phyloP scores from a whole-genome alignment of 2,113 vertebrate species.

The Anguilla japonica region DNA sequence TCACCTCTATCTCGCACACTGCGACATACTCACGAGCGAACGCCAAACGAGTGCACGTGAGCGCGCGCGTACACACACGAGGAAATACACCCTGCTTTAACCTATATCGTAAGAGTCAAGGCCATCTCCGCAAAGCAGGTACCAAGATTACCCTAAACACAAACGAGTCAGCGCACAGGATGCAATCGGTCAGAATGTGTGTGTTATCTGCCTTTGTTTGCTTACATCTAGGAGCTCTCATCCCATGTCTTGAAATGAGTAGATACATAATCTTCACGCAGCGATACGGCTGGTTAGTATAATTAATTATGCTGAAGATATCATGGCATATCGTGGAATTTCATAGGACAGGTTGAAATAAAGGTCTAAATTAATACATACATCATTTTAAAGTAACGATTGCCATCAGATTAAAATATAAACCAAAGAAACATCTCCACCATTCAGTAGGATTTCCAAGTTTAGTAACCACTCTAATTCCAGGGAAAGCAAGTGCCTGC shows the following conservation, averaged over 20 bases:
- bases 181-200: neutral
- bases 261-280: neutral
- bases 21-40: constrained; percentile 13
- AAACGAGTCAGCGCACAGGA: neutral
- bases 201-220: neutral
- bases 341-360: neutral
- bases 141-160: neutral
- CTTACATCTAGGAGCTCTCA: neutral
- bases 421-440: neutral
- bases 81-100: constrained; percentile 19
- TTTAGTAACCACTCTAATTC: neutral
- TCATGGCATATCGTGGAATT: neutral
- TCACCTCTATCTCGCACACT: constrained; percentile 8
- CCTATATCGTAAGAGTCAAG: constrained; percentile 16
- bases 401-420: neutral
- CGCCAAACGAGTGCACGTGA: neutral
- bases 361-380: neutral
- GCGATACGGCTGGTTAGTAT: neutral
- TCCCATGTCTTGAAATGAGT: neutral
- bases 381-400: neutral
- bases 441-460: neutral
- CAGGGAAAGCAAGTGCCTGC: neutral
- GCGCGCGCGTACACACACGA: constrained; percentile 2
- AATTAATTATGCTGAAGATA: neutral
- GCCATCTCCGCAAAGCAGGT: constrained; percentile 9